Percentiles rank a stretch among this genome's conserved stretches.
These are phyloP conservation scores for Lepidothrix coronata DNA, from an alignment of 2,113 vertebrate genomes.

Conservation along the genomic window DNA sequence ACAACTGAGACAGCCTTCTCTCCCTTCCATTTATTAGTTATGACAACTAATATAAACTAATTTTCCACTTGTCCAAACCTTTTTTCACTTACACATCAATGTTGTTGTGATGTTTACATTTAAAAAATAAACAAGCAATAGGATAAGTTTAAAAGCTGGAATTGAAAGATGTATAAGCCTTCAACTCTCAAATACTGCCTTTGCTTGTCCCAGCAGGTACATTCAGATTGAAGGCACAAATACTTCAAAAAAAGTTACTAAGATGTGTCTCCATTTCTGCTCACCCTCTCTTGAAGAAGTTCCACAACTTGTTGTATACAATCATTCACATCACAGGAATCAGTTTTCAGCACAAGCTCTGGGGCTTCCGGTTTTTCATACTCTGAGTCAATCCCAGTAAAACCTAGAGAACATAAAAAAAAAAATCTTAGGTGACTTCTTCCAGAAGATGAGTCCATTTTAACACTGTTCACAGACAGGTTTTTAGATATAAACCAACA, in stretches of 20 bases:
- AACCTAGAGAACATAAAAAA: slow-evolving; percentile 75
- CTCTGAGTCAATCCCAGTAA: slow-evolving; percentile 96
- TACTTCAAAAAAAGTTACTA: background rate
- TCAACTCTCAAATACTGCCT: background rate
- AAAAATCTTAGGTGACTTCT: background rate
- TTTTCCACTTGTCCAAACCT: background rate
- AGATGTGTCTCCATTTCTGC: background rate
- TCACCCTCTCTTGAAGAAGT: slow-evolving; percentile 94
- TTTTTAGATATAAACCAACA: background rate
- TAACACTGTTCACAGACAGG: background rate
- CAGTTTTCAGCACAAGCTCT: slow-evolving; percentile 95
- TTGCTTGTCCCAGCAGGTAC: background rate
- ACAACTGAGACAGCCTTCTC: background rate
- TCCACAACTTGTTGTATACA: slow-evolving; percentile 94
- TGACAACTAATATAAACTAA: background rate
- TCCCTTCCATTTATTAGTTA: background rate
- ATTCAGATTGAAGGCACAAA: background rate
- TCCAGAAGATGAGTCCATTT: background rate
- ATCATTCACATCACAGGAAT: slow-evolving; percentile 93
- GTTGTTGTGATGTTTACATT: background rate
- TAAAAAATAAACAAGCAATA: background rate
- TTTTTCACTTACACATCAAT: background rate
- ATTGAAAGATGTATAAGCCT: background rate
- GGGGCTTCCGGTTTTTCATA: slow-evolving; percentile 97
- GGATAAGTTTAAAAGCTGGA: background rate